phyloP scores from a whole-genome alignment of 2,113 vertebrate species.

The Monarcha castaneiventris region DNA sequence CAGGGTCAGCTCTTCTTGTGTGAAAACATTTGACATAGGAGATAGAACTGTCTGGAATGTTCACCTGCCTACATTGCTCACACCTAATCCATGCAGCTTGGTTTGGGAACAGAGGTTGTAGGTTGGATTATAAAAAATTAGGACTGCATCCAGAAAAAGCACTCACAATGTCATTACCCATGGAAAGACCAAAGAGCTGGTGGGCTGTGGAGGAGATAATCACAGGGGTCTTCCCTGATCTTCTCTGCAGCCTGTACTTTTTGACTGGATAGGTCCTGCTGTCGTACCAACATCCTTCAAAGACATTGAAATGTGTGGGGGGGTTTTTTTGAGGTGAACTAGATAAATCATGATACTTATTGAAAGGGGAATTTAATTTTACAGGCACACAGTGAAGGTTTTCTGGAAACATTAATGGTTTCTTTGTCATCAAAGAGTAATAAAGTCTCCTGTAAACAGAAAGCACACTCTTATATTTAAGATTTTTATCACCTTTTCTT shows the following conservation, averaged over 20 bases:
- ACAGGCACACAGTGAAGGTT: neutral
- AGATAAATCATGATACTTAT: neutral
- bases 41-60: neutral
- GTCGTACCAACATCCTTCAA: neutral
- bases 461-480: neutral
- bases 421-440: conserved; percentile 19
- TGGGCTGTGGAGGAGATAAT: neutral
- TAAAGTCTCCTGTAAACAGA: conserved; percentile 25
- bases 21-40: neutral
- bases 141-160: neutral
- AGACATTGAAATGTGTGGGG: neutral
- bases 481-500: conserved; percentile 39
- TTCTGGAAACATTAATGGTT: neutral
- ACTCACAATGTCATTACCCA: neutral
- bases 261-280: neutral
- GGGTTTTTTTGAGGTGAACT: neutral
- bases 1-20: neutral
- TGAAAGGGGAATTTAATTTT: conserved; percentile 17
- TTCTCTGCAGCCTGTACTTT: neutral
- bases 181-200: neutral
- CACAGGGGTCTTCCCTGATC: neutral
- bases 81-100: neutral
- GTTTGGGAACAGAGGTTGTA: neutral
- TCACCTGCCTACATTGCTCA: neutral
- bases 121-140: neutral